Percentiles rank a stretch among this genome's conserved stretches.
phyloP scores from a whole-genome alignment of 1,140 invertebrate species.

The Hetaerina americana region DNA sequence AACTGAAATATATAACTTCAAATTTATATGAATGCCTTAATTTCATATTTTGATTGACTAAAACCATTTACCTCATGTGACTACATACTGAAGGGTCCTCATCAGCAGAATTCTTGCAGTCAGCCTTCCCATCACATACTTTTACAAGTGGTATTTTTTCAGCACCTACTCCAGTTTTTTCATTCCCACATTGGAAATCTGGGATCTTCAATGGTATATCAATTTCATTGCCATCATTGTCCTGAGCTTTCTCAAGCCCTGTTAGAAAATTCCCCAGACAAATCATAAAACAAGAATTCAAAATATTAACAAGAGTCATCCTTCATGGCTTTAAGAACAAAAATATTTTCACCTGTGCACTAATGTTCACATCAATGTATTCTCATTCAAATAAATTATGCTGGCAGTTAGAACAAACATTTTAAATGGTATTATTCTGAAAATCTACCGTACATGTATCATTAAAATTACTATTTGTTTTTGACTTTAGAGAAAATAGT shows the following conservation, averaged over 20 bases:
- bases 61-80: neutral
- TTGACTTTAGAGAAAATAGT: no score
- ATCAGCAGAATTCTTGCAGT: slow-evolving; percentile 10
- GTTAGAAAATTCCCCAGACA: neutral
- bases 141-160: neutral
- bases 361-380: no score
- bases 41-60: no score
- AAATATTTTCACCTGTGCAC: no score
- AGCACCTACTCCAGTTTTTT: neutral
- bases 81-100: slow-evolving; percentile 10
- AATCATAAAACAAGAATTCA: neutral
- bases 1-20: no score
- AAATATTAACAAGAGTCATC: neutral
- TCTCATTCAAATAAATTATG: no score
- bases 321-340: no score
- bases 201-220: neutral
- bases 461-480: no score
- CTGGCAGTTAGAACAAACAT: no score
- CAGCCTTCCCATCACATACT: slow-evolving; percentile 8
- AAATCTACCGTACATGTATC: no score
- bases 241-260: neutral
- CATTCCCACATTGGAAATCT: neutral
- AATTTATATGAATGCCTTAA: no score
- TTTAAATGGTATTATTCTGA: no score
- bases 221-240: neutral